These are phyloP conservation scores for Neodiprion lecontei DNA, from an alignment of 1,140 invertebrate genomes.

Conservation along the genomic window DNA sequence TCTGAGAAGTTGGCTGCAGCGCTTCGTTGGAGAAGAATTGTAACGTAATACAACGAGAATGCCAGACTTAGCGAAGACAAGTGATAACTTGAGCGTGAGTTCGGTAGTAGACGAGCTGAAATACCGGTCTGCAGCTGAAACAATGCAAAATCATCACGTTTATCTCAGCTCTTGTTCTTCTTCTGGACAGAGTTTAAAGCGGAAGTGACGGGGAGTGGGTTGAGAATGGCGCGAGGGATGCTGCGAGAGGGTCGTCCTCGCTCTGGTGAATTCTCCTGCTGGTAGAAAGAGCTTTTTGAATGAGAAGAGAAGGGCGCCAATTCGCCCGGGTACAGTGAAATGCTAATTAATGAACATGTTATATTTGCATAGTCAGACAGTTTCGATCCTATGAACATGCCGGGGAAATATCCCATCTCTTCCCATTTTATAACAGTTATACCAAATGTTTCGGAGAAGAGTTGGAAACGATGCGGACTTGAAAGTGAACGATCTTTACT, in stretches of 20 bases:
- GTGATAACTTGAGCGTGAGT: too few relatives aligned
- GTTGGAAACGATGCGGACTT: too few relatives aligned
- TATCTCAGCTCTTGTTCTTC: not conserved
- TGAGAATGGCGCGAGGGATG: not conserved
- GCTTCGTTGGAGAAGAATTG: too few relatives aligned
- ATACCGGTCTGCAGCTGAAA: not conserved
- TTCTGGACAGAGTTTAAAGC: not conserved
- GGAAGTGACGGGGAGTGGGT: not conserved
- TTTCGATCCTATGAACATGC: too few relatives aligned
- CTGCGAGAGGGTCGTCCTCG: not conserved
- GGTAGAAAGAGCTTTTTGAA: not conserved
- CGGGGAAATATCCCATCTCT: too few relatives aligned
- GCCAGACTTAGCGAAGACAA: too few relatives aligned
- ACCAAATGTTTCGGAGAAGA: too few relatives aligned
- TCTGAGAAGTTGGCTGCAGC: too few relatives aligned
- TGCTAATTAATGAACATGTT: conserved; percentile 4
- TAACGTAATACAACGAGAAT: too few relatives aligned
- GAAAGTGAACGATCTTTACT: too few relatives aligned
- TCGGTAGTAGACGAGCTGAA: too few relatives aligned
- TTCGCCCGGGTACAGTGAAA: not conserved
- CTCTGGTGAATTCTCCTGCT: not conserved
- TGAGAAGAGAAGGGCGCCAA: not conserved
- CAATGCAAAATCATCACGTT: conserved; percentile 3
- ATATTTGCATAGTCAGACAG: not conserved
- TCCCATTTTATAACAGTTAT: too few relatives aligned